These are phyloP conservation scores for Hestina assimilis DNA, from an alignment of 1,140 invertebrate genomes.

Conservation along the genomic window DNA sequence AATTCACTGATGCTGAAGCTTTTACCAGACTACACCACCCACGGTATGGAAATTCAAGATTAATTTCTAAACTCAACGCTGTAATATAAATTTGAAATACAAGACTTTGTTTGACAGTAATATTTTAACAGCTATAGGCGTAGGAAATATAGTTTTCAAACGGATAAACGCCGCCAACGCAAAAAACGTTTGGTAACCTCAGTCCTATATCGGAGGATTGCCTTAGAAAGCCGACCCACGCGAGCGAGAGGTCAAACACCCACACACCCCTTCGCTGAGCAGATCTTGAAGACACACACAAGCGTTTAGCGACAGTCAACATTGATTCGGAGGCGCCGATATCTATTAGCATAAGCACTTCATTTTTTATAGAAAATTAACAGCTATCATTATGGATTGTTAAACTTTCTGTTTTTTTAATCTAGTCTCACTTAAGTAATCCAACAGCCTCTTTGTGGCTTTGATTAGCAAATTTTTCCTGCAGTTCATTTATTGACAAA, in stretches of 20 bases:
- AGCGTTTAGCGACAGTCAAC: conserved; percentile 1
- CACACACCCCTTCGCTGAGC: conserved; percentile 30
- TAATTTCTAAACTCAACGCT: neutral
- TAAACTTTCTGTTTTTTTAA: neutral
- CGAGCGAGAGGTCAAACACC: conserved; percentile 56
- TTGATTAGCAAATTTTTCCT: no score
- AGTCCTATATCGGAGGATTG: conserved; percentile 30
- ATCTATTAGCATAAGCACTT: conserved; percentile 19
- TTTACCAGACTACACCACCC: neutral
- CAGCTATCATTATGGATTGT: neutral
- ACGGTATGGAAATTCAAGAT: neutral
- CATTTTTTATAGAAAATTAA: conserved; percentile 17
- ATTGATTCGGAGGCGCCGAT: conserved; percentile 10
- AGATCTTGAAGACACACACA: neutral
- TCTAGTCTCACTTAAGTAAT: neutral
- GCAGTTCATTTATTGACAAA: no score
- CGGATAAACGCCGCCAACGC: conserved; percentile 30
- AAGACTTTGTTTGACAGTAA: neutral
- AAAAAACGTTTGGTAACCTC: conserved; percentile 17
- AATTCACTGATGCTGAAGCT: neutral
- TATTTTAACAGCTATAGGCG: conserved; percentile 13
- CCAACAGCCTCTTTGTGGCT: no score
- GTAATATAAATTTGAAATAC: conserved; percentile 12
- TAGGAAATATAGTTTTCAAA: conserved; percentile 12
- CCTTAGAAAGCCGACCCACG: conserved; percentile 56